phyloP scores from a whole-genome alignment of 2,113 vertebrate species.

The Oncorhynchus kisutch region DNA sequence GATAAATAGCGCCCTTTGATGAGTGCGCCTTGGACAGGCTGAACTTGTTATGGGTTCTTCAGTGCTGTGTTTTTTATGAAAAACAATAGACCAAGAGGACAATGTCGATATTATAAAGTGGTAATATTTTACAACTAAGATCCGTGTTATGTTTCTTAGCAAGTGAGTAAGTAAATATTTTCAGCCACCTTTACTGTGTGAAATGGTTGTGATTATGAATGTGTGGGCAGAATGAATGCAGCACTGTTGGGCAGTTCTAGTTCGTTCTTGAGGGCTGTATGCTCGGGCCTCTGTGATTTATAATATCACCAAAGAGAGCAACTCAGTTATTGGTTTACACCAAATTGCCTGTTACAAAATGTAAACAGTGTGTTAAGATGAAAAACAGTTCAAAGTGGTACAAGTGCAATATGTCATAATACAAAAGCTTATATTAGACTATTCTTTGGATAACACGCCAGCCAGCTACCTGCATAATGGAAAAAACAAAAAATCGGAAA shows the following conservation, averaged over 20 bases:
- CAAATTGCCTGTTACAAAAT: conserved; percentile 7
- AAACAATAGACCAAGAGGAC: not conserved
- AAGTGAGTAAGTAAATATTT: not conserved
- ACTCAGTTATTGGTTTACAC: conserved; percentile 44
- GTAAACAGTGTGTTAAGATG: not conserved
- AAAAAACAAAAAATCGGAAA: not conserved
- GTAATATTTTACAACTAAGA: not conserved
- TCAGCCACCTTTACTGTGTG: conserved; percentile 14
- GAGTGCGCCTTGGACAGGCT: conserved; percentile 78
- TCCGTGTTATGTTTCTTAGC: not conserved
- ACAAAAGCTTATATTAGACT: not conserved
- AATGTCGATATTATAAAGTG: not conserved
- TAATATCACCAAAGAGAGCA: conserved; percentile 75
- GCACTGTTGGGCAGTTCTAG: conserved; percentile 72
- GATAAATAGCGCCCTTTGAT: conserved; percentile 91
- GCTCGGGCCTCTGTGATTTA: conserved; percentile 75
- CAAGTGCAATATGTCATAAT: not conserved
- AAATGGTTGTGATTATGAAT: conserved; percentile 47
- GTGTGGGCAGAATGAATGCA: conserved; percentile 74
- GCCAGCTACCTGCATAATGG: not conserved
- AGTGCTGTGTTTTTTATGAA: conserved; percentile 72
- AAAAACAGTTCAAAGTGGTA: not conserved
- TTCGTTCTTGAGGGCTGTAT: conserved; percentile 69
- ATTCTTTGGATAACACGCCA: not conserved
- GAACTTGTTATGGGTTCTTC: conserved; percentile 79